Evolutionary conservation across 2,888 invertebrate genomes (phyloP).

Genomic region (Camponotus fellah): DNA sequence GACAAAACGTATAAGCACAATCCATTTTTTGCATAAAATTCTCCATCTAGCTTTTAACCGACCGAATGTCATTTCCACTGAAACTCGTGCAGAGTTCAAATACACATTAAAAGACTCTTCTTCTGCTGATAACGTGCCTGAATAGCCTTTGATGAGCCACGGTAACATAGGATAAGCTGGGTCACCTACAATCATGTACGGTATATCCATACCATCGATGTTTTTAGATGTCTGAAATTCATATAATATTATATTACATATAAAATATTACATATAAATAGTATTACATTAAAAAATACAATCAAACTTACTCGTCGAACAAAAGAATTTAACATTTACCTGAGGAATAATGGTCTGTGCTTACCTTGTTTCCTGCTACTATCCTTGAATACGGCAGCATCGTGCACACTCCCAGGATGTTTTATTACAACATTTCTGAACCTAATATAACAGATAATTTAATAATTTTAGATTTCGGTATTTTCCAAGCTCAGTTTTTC

Average conservation of each 20-base stretch:
- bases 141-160: conserved; percentile 60
- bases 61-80: conserved; percentile 76
- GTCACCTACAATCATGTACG: conserved; percentile 48
- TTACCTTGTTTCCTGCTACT: too few species aligned
- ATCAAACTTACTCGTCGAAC: not conserved
- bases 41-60: conserved; percentile 76
- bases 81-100: conserved; percentile 62
- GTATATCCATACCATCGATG: not conserved
- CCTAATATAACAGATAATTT: too few species aligned
- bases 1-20: conserved; percentile 15
- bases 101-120: conserved; percentile 74
- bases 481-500: too few species aligned
- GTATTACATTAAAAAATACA: not conserved
- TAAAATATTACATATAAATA: too few species aligned
- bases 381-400: too few species aligned
- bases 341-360: too few species aligned
- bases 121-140: conserved; percentile 56
- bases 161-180: conserved; percentile 64
- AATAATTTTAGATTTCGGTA: too few species aligned
- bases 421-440: too few species aligned
- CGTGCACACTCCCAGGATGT: too few species aligned
- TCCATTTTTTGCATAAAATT: conserved; percentile 50
- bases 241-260: conserved; percentile 3
- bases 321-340: conserved; percentile 4
- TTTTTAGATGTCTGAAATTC: not conserved